phyloP scores from a whole-genome alignment of 2,888 invertebrate genomes.

The Hemaris fuciformis region DNA sequence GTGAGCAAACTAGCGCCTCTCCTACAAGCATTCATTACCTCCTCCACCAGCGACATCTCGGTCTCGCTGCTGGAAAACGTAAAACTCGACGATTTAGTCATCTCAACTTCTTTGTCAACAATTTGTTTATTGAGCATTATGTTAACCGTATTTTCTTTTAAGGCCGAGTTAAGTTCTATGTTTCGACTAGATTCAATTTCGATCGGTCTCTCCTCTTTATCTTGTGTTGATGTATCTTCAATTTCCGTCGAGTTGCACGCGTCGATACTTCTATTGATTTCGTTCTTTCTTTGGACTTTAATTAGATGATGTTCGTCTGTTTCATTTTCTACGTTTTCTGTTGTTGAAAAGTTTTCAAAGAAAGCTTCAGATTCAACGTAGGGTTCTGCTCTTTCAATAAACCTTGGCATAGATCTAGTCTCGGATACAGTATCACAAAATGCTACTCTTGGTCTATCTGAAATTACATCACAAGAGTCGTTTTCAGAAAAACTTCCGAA shows the following conservation, averaged over 20 bases:
- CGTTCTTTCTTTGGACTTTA: constrained; percentile 75
- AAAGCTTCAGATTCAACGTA: constrained; percentile 71
- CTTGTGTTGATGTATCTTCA: constrained; percentile 40
- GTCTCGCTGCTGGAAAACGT: constrained; percentile 55
- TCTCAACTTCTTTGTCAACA: constrained; percentile 46
- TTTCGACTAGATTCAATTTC: constrained; percentile 65
- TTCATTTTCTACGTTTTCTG: constrained; percentile 71
- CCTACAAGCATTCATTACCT: constrained; percentile 70
- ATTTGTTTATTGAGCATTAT: constrained; percentile 60
- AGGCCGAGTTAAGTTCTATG: constrained; percentile 57
- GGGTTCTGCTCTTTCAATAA: constrained; percentile 74
- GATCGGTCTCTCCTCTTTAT: constrained; percentile 53
- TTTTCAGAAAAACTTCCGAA: constrained; percentile 77
- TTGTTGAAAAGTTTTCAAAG: constrained; percentile 59
- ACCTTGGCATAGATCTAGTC: constrained; percentile 68
- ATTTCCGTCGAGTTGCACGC: constrained; percentile 50
- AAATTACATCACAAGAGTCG: constrained; percentile 70
- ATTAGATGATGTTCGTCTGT: constrained; percentile 65
- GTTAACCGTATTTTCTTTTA: constrained; percentile 71
- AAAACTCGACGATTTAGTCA: constrained; percentile 68
- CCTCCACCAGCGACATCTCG: constrained; percentile 71
- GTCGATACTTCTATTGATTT: constrained; percentile 70
- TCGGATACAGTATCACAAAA: constrained; percentile 73
- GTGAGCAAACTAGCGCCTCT: constrained; percentile 76
- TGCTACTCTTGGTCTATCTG: constrained; percentile 56